These are phyloP conservation scores for Horisme vitalbata DNA, from an alignment of 2,888 invertebrate genomes.

Conservation along the genomic window DNA sequence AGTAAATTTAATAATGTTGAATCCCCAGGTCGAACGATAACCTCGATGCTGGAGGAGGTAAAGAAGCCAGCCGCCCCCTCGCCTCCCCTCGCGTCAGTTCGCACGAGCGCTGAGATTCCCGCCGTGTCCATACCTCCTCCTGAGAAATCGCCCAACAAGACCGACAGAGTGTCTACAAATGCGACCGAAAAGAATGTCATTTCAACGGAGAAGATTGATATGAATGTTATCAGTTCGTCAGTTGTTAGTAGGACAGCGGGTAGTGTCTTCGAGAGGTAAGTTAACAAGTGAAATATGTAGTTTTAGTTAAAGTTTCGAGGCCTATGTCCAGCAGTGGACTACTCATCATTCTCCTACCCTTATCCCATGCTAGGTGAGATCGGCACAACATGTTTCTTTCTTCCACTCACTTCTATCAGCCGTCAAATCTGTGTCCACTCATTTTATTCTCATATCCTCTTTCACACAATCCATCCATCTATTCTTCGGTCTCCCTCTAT, in stretches of 20 bases:
- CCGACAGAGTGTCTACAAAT: conserved; percentile 43
- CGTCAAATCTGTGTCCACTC: too few species aligned
- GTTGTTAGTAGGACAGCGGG: conserved; percentile 33
- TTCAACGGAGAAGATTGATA: conserved; percentile 3
- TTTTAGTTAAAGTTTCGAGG: too few species aligned
- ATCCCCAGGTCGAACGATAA: conserved; percentile 63
- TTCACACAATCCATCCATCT: too few species aligned
- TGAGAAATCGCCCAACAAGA: conserved; percentile 45
- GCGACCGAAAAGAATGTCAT: too few species aligned
- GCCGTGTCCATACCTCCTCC: conserved; percentile 3
- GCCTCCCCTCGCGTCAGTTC: conserved; percentile 46
- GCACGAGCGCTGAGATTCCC: conserved; percentile 37
- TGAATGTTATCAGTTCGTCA: conserved; percentile 19
- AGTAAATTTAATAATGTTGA: background rate
- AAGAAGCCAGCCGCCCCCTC: conserved; percentile 62
- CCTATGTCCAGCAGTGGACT: too few species aligned
- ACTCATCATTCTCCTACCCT: too few species aligned
- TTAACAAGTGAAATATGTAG: background rate
- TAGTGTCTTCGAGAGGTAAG: conserved; percentile 31
- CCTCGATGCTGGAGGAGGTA: conserved; percentile 70
- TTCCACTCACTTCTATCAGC: too few species aligned
- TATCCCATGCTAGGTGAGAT: too few species aligned
- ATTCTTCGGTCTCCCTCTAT: too few species aligned
- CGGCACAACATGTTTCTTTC: too few species aligned
- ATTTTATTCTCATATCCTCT: too few species aligned